Base-by-base conservation (phyloP, 2,797 vertebrate species). In the Moxostoma hubbsi region DNA sequence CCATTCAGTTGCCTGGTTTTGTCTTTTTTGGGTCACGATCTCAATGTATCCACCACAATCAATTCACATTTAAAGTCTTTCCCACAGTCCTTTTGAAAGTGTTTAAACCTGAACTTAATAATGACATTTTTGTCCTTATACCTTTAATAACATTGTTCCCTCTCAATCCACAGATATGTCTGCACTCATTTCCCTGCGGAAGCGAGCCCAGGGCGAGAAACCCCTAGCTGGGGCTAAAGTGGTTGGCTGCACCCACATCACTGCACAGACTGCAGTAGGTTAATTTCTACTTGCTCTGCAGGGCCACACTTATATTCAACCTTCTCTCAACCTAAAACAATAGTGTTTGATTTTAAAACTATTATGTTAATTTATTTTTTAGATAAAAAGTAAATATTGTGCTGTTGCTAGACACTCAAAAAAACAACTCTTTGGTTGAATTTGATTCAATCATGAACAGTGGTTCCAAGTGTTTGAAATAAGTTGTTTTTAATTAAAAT, bases 221-320 rank as follows among this genome's bases (percentile, higher is more conserved):
- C 98, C 98, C 61, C 92, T 99, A 84, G 96, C 97, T 46, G 98
- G 97, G 89, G 97, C 97, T 13, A 99, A 97, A 91, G 97, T 99
- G 18, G 96, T 98, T 16, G 98, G 97, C 87, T 99, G 98, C 53
- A 99, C 98, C 79, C 98, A 99, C 88, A 99, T 99, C 88, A 99
- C 98, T 13, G 98, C 98, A 66, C 97, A 99, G 93, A 98, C 97
- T 6, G 98, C 97, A 1, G 98, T 99, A 93, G 76, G 97, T 94
- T 77, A 45, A 49, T 45, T 59, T 53, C 5, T 36, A 36, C 36
- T 36, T 4, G 36, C 36, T 36, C 36, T 36, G 36, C 36, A 47
- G 58, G 74, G 2, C 5, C 55, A 54, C 54, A 66, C 13, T 5
- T 24, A 59, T 80, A 59, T 9, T 9, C 43, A 50, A 55, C 54